A percentile compares a stretch with the other conserved stretches of the same genome.
Conservation (phyloP, 2,113 vertebrate genomes). For the Heteronetta atricapilla region DNA sequence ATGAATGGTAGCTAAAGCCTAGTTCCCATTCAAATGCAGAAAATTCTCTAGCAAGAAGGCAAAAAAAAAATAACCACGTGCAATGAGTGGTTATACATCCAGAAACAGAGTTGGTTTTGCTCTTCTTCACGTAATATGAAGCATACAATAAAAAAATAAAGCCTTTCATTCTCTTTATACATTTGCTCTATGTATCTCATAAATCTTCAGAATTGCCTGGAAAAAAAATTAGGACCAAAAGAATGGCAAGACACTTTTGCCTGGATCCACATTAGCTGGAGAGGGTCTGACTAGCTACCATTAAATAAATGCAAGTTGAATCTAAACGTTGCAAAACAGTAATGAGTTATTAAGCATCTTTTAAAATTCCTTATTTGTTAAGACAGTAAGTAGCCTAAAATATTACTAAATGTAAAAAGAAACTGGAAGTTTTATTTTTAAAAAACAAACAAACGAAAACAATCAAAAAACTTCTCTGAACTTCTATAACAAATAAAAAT, state of each 20-base stretch:
- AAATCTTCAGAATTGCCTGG: background rate
- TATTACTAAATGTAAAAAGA: background rate
- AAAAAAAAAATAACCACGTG: background rate
- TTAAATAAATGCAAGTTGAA: background rate
- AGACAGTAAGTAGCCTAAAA: background rate
- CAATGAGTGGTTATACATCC: background rate
- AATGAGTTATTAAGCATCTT: background rate
- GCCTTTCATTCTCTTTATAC: background rate
- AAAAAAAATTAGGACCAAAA: background rate
- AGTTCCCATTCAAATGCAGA: background rate
- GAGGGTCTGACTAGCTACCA: background rate
- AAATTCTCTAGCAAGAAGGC: background rate
- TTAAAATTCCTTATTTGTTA: background rate
- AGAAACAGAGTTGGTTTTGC: background rate
- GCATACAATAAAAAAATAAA: background rate
- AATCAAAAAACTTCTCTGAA: background rate
- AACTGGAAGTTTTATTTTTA: background rate
- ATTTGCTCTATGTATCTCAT: background rate
- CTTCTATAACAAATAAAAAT: background rate
- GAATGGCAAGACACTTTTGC: background rate
- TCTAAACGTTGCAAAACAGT: background rate
- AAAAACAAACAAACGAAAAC: background rate
- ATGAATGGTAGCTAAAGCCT: background rate
- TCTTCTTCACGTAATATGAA: background rate
- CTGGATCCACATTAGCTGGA: background rate